Conservation (phyloP, 2,113 vertebrate species). For the Aptenodytes forsteri region DNA sequence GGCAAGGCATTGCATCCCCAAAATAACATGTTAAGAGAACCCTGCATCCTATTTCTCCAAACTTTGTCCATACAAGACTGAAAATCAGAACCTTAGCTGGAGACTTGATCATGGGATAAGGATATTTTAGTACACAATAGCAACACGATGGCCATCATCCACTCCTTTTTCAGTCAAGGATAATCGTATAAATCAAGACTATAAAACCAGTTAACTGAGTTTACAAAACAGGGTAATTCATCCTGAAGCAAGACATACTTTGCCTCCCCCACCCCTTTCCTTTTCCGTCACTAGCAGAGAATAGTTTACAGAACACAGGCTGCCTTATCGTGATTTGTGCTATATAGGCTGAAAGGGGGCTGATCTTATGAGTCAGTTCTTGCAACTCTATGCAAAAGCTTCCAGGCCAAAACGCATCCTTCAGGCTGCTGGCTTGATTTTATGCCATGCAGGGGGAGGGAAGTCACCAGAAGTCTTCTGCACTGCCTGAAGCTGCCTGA, state of each 20-base stretch:
- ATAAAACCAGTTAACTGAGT: neutral
- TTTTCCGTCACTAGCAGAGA: neutral
- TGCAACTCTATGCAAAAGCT: neutral
- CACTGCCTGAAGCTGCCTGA: neutral
- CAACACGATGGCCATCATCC: neutral
- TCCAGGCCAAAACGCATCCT: constrained; percentile 22
- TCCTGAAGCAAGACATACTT: neutral
- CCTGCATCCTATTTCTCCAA: neutral
- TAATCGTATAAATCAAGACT: neutral
- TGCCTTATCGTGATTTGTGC: neutral
- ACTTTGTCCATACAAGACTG: neutral
- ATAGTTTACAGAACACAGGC: constrained; percentile 13
- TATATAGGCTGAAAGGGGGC: neutral
- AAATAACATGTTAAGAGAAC: neutral
- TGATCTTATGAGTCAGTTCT: constrained; percentile 17
- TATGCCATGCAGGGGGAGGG: neutral
- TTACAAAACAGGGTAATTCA: constrained; percentile 17
- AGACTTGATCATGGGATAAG: neutral
- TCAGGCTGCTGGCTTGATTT: neutral
- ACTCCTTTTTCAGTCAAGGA: constrained; percentile 19
- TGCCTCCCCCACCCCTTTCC: neutral
- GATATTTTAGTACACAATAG: constrained; percentile 21
- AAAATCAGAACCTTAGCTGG: neutral
- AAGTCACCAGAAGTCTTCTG: neutral
- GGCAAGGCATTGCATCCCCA: neutral